These are phyloP conservation scores for Heterocephalus glaber DNA, from an alignment of 2,113 vertebrate species.

Conservation along the genomic window DNA sequence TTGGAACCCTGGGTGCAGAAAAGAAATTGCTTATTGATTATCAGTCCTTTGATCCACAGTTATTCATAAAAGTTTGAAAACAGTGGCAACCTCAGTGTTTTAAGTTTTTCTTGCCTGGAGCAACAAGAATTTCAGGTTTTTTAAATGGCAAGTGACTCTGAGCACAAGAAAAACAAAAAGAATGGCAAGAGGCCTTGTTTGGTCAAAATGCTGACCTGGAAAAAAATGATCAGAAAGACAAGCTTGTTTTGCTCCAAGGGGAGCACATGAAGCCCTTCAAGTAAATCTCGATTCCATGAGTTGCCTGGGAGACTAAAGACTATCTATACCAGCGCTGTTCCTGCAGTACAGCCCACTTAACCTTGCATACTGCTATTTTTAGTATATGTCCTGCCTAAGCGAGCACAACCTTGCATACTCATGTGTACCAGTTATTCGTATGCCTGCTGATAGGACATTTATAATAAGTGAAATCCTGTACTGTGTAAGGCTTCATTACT, in stretches of 20 bases:
- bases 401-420: too few relatives aligned
- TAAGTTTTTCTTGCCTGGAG: background rate
- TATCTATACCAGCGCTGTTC: background rate
- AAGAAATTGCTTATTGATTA: background rate
- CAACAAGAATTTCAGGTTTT: conserved; percentile 34
- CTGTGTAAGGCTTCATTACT: background rate
- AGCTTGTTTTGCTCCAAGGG: background rate
- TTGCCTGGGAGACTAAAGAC: background rate
- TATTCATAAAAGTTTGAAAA: background rate
- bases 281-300: background rate
- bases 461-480: background rate
- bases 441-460: background rate
- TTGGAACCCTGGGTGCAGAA: background rate
- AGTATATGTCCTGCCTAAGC: too few relatives aligned
- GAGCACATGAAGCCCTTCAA: background rate
- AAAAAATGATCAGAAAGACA: background rate
- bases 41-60: background rate
- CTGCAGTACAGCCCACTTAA: background rate
- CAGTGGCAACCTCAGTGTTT: background rate
- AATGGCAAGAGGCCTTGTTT: background rate
- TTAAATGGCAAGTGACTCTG: background rate
- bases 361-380: too few relatives aligned
- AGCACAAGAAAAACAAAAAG: background rate
- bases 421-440: background rate
- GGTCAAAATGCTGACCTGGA: background rate